These are phyloP conservation scores for Phyllopteryx taeniolatus DNA, from an alignment of 2,113 vertebrate genomes.

Conservation along the genomic window DNA sequence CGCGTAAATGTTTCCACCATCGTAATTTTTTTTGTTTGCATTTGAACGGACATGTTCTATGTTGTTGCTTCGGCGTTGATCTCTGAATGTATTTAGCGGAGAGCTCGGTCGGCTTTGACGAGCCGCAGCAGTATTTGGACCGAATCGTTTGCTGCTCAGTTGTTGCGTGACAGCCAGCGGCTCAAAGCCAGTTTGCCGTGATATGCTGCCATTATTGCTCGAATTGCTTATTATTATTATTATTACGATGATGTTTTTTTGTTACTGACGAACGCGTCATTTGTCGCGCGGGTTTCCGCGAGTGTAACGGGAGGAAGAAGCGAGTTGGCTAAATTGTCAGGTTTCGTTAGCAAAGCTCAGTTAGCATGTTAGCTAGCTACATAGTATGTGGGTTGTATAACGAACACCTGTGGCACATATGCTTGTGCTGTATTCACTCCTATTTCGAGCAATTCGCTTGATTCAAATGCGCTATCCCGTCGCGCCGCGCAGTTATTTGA, in stretches of 20 bases:
- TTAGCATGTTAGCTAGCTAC: constrained; percentile 59
- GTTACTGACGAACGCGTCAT: background rate
- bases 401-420: constrained; percentile 61
- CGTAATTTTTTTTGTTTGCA: constrained; percentile 27
- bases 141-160: constrained; percentile 46
- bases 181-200: constrained; percentile 36
- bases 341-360: constrained; percentile 57
- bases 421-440: background rate
- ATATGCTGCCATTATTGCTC: constrained; percentile 8
- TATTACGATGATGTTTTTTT: too few relatives aligned
- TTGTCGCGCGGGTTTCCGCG: constrained; percentile 8
- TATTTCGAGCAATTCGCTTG: background rate
- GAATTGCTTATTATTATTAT: background rate
- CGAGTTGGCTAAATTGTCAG: constrained; percentile 38
- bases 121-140: constrained; percentile 18
- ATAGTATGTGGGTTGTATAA: constrained; percentile 53
- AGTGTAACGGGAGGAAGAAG: constrained; percentile 15
- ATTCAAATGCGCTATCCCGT: background rate
- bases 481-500: background rate
- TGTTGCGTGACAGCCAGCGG: constrained; percentile 68
- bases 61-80: background rate
- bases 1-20: constrained; percentile 66
- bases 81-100: constrained; percentile 7
- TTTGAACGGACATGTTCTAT: background rate
- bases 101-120: constrained; percentile 1